Percentiles rank a stretch among this genome's conserved stretches.
phyloP scores from a whole-genome alignment of 2,113 vertebrate species.

The Apteryx mantelli region DNA sequence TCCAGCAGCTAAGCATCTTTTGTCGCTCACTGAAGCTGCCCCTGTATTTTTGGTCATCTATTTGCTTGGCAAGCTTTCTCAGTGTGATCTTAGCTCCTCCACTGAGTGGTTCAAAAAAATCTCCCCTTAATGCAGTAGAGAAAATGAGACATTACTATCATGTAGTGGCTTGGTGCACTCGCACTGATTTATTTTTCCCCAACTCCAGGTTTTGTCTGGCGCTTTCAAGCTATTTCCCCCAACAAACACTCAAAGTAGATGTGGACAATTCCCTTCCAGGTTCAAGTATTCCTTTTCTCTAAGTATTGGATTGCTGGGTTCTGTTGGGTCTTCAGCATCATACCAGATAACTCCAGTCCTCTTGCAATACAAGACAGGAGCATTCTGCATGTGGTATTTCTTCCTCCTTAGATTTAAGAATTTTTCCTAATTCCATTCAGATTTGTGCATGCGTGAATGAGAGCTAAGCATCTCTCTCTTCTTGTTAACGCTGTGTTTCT shows the following conservation, averaged over 20 bases:
- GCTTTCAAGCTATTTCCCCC: slow-evolving; percentile 63
- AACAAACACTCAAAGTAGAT: slow-evolving; percentile 66
- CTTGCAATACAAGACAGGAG: not conserved
- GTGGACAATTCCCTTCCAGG: slow-evolving; percentile 56
- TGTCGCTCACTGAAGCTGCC: not conserved
- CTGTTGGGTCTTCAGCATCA: slow-evolving; percentile 57
- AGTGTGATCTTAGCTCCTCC: not conserved
- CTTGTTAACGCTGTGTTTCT: slow-evolving; percentile 19
- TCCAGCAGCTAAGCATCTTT: not conserved
- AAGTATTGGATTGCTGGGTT: slow-evolving; percentile 68
- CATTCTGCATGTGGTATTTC: slow-evolving; percentile 46
- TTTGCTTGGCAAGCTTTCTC: slow-evolving; percentile 17
- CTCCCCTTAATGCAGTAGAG: not conserved
- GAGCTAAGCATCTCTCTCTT: slow-evolving; percentile 21
- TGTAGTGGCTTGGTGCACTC: slow-evolving; percentile 23
- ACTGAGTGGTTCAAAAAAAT: not conserved
- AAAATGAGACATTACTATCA: slow-evolving; percentile 12
- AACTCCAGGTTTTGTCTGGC: slow-evolving; percentile 69
- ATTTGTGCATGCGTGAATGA: slow-evolving; percentile 45
- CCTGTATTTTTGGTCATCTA: not conserved
- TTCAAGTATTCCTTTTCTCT: slow-evolving; percentile 69
- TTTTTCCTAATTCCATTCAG: slow-evolving; percentile 16
- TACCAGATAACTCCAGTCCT: slow-evolving; percentile 34
- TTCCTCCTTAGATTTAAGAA: slow-evolving; percentile 7
- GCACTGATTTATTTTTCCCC: slow-evolving; percentile 66